Evolutionary conservation across 2,888 invertebrate species (phyloP).

Genomic region (Perdita meconis): DNA sequence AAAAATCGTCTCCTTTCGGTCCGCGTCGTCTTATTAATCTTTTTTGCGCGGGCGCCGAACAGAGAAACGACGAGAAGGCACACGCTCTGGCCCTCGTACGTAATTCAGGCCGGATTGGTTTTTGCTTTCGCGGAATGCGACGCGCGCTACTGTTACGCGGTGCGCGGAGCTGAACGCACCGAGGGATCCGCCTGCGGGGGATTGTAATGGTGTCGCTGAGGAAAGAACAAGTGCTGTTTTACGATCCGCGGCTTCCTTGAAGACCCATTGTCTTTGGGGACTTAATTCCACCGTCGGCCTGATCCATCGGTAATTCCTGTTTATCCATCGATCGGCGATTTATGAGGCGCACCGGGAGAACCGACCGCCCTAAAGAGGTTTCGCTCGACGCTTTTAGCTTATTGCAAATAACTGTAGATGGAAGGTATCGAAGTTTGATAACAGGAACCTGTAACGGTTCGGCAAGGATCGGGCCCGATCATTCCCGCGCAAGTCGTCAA

Average conservation of each 20-base stretch:
- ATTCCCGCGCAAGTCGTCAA: too few relatives aligned
- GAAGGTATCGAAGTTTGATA: too few relatives aligned
- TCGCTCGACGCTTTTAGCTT: too few relatives aligned
- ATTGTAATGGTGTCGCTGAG: conserved; percentile 27
- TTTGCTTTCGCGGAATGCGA: conserved; percentile 67
- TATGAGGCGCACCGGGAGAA: too few relatives aligned
- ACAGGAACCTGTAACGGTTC: too few relatives aligned
- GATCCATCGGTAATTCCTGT: not conserved
- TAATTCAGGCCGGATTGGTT: conserved; percentile 61
- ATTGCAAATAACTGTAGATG: too few relatives aligned
- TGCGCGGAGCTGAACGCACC: conserved; percentile 23
- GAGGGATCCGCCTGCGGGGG: conserved; percentile 29
- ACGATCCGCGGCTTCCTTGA: conserved; percentile 9
- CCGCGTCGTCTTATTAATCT: not conserved
- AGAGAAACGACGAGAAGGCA: conserved; percentile 21
- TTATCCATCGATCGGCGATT: too few relatives aligned
- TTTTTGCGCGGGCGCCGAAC: not conserved
- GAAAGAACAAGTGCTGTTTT: conserved; percentile 26
- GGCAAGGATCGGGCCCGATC: too few relatives aligned
- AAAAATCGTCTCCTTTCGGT: not conserved
- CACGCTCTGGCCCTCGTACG: conserved; percentile 49
- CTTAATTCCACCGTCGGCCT: not conserved
- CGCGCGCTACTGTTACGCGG: conserved; percentile 50
- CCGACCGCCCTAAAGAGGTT: too few relatives aligned
- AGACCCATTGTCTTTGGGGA: conserved; percentile 16